Evolutionary conservation across 2,113 vertebrate genomes (phyloP).

Genomic region (Amblyopsis rosae): DNA sequence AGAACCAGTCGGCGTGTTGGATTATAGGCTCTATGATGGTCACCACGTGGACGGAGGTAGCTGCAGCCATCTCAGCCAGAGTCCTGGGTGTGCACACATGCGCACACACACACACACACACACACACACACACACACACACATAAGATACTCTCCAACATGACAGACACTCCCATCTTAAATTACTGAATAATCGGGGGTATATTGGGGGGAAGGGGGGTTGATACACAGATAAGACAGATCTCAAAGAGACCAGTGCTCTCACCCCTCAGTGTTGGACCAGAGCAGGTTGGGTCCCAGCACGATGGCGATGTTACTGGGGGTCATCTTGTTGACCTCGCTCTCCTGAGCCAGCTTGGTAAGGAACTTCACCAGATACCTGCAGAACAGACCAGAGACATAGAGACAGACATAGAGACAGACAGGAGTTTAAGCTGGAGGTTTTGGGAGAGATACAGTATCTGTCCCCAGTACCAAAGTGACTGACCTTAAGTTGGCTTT

Average conservation of each 20-base stretch:
- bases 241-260: constrained; percentile 33
- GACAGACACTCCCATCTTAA: neutral
- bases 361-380: constrained; percentile 99
- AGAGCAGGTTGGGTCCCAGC: constrained; percentile 94
- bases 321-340: constrained; percentile 96
- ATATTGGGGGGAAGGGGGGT: too few species aligned
- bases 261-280: constrained; percentile 97
- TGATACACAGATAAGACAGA: too few species aligned
- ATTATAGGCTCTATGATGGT: constrained; percentile 96
- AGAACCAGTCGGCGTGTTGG: constrained; percentile 98
- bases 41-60: constrained; percentile 95
- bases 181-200: neutral
- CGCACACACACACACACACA: constrained; percentile 2
- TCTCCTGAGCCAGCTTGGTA: constrained; percentile 92
- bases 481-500: constrained; percentile 90
- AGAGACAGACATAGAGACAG: neutral
- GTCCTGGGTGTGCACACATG: constrained; percentile 58
- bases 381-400: constrained; percentile 28
- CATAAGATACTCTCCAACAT: constrained; percentile 19
- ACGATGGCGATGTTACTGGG: constrained; percentile 97
- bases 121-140: constrained; percentile 17
- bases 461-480: neutral
- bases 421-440: neutral
- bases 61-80: constrained; percentile 95
- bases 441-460: neutral